A percentile compares a stretch with the other conserved stretches of the same genome.
These are phyloP conservation scores for Endomychus coccineus DNA, from an alignment of 2,888 invertebrate genomes.

Conservation along the genomic window DNA sequence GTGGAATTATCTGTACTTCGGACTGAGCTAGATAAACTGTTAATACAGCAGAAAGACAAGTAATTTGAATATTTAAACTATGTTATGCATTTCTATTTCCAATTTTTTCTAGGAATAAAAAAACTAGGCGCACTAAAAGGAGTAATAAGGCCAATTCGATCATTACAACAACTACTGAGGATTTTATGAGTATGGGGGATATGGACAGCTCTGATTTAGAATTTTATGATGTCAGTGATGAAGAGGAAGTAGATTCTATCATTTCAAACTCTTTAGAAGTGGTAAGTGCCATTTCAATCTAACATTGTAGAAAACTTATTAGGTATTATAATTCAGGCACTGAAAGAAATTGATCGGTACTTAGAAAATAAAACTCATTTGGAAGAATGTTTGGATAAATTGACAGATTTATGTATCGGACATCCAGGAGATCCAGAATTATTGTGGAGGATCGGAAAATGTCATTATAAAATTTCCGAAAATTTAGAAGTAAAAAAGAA, in stretches of 20 bases:
- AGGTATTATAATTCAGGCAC: constrained; percentile 27
- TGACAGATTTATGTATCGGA: constrained; percentile 33
- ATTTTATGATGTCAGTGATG: constrained; percentile 41
- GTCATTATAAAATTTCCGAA: constrained; percentile 29
- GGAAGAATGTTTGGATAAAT: constrained; percentile 26
- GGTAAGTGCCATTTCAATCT: constrained; percentile 16
- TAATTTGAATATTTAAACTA: constrained; percentile 4
- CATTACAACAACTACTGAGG: constrained; percentile 27
- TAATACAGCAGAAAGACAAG: constrained; percentile 28
- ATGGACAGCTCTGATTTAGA: constrained; percentile 40
- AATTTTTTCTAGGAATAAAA: constrained; percentile 7
- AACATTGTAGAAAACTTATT: not conserved
- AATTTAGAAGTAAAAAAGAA: constrained; percentile 5
- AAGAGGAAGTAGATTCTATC: constrained; percentile 27
- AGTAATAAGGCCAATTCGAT: constrained; percentile 14
- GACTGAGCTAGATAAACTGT: constrained; percentile 33
- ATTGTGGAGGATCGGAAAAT: constrained; percentile 39
- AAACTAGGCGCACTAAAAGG: constrained; percentile 9
- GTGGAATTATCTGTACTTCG: constrained; percentile 33
- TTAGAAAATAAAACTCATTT: constrained; percentile 29
- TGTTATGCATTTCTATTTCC: not conserved
- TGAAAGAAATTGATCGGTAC: constrained; percentile 32
- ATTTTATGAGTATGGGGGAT: constrained; percentile 35
- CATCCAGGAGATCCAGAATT: constrained; percentile 34
- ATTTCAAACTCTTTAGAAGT: constrained; percentile 18